Percentiles rank a stretch among this genome's conserved stretches.
These are phyloP conservation scores for Tanypteryx hageni DNA, from an alignment of 2,888 invertebrate species.

Conservation along the genomic window DNA sequence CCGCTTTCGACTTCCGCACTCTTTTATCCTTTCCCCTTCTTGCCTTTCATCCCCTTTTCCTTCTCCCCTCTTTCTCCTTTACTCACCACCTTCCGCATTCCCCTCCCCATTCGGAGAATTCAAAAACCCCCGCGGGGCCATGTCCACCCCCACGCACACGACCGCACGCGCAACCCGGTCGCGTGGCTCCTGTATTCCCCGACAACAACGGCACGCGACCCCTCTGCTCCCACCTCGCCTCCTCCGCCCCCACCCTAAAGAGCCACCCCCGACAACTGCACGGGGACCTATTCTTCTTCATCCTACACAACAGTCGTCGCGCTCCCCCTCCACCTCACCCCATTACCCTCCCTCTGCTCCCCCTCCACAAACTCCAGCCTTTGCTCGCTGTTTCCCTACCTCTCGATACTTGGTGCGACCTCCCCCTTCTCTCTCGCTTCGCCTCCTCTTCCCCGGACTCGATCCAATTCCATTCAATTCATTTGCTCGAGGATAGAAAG, in stretches of 20 bases:
- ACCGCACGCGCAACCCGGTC: not conserved
- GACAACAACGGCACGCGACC: not conserved
- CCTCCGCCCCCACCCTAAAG: not conserved
- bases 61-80: not conserved
- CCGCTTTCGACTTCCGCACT: conserved; percentile 21
- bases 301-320: not conserved
- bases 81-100: no score
- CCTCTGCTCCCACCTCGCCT: not conserved
- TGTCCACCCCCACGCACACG: no score
- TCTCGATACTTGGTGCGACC: not conserved
- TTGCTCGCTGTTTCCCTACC: not conserved
- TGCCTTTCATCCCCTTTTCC: not conserved
- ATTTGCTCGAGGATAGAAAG: no score
- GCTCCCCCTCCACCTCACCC: not conserved
- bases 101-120: no score
- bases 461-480: no score
- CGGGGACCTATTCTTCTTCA: not conserved
- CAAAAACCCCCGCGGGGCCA: no score
- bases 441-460: not conserved
- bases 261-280: not conserved
- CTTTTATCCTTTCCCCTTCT: not conserved
- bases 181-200: not conserved
- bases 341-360: not conserved
- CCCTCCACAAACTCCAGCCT: not conserved
- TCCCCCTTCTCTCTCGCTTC: not conserved